phyloP scores from a whole-genome alignment of 2,888 invertebrate genomes.

The Adelphocoris suturalis region DNA sequence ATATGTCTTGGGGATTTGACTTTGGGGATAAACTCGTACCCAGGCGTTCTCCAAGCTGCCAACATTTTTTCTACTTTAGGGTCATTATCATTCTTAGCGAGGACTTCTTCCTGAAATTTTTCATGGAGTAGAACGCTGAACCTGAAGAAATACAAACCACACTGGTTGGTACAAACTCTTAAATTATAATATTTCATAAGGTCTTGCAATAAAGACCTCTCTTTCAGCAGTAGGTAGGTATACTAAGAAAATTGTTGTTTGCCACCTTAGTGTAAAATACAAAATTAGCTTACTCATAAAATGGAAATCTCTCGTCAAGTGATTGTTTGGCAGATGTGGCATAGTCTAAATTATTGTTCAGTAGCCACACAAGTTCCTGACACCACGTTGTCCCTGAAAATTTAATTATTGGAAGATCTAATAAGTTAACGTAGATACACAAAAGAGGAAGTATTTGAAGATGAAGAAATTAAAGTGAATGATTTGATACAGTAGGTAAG shows the following conservation, averaged over 20 bases:
- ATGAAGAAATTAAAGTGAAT: too few relatives aligned
- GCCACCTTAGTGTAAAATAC: too few relatives aligned
- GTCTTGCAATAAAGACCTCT: too few relatives aligned
- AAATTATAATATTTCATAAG: not conserved
- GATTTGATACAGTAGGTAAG: too few relatives aligned
- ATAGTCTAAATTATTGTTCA: conserved; percentile 87
- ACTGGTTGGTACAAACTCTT: not conserved
- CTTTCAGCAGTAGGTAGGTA: too few relatives aligned
- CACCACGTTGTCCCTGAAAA: conserved; percentile 85
- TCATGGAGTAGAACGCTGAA: conserved; percentile 80
- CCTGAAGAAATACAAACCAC: conserved; percentile 79
- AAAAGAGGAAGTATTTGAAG: too few relatives aligned
- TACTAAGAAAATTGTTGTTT: too few relatives aligned
- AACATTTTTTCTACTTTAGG: conserved; percentile 69
- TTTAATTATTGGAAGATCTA: not conserved
- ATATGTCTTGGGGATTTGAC: conserved; percentile 74
- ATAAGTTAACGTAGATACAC: too few relatives aligned
- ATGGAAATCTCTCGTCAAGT: conserved; percentile 86
- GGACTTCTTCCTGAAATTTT: conserved; percentile 73
- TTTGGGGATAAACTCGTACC: conserved; percentile 71
- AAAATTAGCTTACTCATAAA: conserved; percentile 85
- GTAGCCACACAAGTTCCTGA: conserved; percentile 89
- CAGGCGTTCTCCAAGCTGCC: conserved; percentile 72
- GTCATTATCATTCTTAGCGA: conserved; percentile 72
- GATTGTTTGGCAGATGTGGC: conserved; percentile 82